phyloP scores from a whole-genome alignment of 2,113 vertebrate genomes.

The Brachypteracias leptosomus region DNA sequence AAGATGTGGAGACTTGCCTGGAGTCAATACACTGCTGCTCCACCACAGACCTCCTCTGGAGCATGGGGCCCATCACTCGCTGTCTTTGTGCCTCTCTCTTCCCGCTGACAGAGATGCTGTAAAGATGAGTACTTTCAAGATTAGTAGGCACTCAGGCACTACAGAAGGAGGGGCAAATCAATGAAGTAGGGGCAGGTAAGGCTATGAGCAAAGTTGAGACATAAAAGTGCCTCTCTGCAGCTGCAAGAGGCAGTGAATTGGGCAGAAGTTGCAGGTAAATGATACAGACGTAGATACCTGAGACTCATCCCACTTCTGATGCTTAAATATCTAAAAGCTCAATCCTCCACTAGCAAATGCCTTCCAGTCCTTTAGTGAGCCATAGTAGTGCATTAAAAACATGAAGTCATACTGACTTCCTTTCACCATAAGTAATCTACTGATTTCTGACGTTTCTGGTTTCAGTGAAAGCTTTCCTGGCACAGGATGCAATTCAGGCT shows the following conservation, averaged over 20 bases:
- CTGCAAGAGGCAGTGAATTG: not conserved
- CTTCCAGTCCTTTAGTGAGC: not conserved
- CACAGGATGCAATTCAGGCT: not conserved
- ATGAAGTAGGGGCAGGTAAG: not conserved
- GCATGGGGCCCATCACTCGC: not conserved
- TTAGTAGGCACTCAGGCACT: not conserved
- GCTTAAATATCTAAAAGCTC: not conserved
- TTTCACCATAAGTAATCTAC: not conserved
- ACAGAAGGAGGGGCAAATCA: not conserved
- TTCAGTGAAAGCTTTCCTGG: not conserved
- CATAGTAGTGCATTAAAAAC: not conserved
- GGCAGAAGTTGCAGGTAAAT: not conserved
- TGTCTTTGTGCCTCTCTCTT: not conserved
- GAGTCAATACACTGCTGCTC: not conserved
- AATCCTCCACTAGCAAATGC: not conserved
- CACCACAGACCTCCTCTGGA: not conserved
- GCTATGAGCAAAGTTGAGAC: fast-evolving
- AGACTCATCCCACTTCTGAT: not conserved
- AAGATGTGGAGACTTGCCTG: not conserved
- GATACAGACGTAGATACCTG: not conserved
- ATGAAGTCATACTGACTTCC: not conserved
- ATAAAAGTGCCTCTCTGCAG: not conserved
- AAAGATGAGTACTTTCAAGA: not conserved
- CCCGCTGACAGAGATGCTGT: fast-evolving
- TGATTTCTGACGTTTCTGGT: not conserved